Percentiles rank a stretch among this genome's conserved stretches.
phyloP scores from a whole-genome alignment of 2,113 vertebrate species.

The Gallinago jamesoni region DNA sequence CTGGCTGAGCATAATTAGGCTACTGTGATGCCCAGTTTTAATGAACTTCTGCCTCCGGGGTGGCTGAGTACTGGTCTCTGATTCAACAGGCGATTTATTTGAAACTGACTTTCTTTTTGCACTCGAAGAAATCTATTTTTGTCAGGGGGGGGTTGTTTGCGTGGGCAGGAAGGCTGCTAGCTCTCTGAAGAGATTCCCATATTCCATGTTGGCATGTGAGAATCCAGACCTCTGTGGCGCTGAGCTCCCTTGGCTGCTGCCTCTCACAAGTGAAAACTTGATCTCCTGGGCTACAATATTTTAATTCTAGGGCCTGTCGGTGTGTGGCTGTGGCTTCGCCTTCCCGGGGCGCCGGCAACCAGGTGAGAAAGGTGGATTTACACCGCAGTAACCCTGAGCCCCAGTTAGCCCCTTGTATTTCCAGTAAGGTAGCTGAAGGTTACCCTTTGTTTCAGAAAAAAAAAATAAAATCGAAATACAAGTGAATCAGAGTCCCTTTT shows the following conservation, averaged over 20 bases:
- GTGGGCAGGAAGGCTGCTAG: not conserved
- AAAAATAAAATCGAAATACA: not conserved
- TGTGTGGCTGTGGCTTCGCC: not conserved
- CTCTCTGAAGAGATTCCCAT: not conserved
- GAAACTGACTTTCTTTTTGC: not conserved
- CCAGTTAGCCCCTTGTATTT: not conserved
- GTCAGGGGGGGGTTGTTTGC: not conserved
- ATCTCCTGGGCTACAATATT: not conserved
- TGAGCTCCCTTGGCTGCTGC: not conserved
- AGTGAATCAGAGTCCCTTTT: not conserved
- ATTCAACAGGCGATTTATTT: not conserved
- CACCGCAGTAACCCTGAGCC: not conserved
- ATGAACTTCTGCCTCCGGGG: not conserved
- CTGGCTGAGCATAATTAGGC: not conserved
- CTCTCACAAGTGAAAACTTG: not conserved
- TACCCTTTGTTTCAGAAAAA: not conserved
- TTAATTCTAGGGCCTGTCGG: not conserved
- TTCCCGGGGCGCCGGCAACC: not conserved
- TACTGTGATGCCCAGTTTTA: constrained; percentile 2
- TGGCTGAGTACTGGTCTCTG: not conserved
- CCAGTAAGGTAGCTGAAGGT: not conserved
- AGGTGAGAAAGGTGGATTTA: not conserved
- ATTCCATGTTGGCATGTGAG: not conserved
- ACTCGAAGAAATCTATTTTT: not conserved
- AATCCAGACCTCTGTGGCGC: not conserved